phyloP scores from a whole-genome alignment of 2,888 invertebrate genomes.

The Timandra comae region DNA sequence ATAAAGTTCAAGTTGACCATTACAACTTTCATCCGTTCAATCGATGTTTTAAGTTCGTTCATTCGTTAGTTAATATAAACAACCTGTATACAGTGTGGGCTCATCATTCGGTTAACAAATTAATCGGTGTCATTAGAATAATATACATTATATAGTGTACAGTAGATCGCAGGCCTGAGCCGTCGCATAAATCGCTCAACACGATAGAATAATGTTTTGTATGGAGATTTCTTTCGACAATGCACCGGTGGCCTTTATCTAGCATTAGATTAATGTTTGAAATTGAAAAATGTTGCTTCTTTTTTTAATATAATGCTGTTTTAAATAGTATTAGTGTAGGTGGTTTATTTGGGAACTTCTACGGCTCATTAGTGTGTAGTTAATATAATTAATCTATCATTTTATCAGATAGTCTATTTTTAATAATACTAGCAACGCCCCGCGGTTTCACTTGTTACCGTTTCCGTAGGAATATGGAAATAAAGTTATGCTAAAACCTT shows the following conservation, averaged over 20 bases:
- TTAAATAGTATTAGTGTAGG: too few species aligned
- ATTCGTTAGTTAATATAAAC: too few species aligned
- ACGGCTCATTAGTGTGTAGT: neutral
- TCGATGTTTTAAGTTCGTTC: too few species aligned
- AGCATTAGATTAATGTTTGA: conserved; percentile 67
- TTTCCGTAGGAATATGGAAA: too few species aligned
- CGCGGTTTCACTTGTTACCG: too few species aligned
- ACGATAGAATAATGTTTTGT: conserved; percentile 72
- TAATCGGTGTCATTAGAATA: conserved; percentile 75
- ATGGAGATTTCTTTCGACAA: conserved; percentile 76
- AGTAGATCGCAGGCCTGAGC: conserved; percentile 48
- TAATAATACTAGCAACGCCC: too few species aligned
- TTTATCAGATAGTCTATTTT: too few species aligned
- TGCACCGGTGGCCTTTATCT: conserved; percentile 65
- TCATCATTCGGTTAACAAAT: conserved; percentile 74
- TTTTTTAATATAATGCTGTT: conserved; percentile 24
- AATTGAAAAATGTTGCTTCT: conserved; percentile 54
- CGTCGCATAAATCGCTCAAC: conserved; percentile 75
- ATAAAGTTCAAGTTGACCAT: too few species aligned
- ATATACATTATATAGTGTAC: conserved; percentile 70
- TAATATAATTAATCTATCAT: too few species aligned
- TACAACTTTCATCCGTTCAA: too few species aligned
- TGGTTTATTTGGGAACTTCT: too few species aligned
- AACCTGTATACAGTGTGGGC: conserved; percentile 61
- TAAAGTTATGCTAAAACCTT: too few species aligned